A percentile compares a stretch with the other conserved stretches of the same genome.
Conservation (phyloP, 2,113 vertebrate species). For the Brienomyrus longianalis region DNA sequence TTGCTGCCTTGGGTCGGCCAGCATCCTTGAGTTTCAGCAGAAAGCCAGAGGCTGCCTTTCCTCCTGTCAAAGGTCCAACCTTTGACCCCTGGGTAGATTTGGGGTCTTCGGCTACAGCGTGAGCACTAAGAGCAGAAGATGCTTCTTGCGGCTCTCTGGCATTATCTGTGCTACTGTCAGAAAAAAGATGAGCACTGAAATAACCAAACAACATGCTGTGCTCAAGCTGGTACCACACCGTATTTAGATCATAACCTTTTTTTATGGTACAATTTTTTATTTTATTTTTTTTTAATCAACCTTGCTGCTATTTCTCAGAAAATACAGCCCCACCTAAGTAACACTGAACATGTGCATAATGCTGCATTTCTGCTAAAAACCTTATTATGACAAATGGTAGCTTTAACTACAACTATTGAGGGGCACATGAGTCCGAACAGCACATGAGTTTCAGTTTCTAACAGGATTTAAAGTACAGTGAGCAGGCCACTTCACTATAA, state of each 20-base stretch:
- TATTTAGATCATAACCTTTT: background rate
- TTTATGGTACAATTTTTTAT: background rate
- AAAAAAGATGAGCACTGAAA: background rate
- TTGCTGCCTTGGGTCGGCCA: background rate
- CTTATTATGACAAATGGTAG: background rate
- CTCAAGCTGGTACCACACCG: background rate
- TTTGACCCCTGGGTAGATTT: background rate
- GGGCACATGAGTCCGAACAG: background rate
- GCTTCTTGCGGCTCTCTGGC: too few relatives aligned
- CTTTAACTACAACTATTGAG: background rate
- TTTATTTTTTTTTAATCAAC: background rate
- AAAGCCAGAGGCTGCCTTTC: constrained; percentile 2
- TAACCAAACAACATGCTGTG: background rate
- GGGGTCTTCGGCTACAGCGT: background rate
- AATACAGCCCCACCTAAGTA: background rate
- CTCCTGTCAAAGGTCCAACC: background rate
- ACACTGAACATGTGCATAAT: background rate
- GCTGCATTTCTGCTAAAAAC: background rate
- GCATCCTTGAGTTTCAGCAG: constrained; percentile 12
- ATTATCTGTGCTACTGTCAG: background rate
- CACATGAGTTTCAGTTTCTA: background rate
- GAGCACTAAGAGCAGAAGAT: background rate
- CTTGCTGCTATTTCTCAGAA: background rate
- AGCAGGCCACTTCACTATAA: background rate
- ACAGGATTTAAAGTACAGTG: background rate